phyloP scores from a whole-genome alignment of 2,113 vertebrate genomes.

The Bos javanicus region DNA sequence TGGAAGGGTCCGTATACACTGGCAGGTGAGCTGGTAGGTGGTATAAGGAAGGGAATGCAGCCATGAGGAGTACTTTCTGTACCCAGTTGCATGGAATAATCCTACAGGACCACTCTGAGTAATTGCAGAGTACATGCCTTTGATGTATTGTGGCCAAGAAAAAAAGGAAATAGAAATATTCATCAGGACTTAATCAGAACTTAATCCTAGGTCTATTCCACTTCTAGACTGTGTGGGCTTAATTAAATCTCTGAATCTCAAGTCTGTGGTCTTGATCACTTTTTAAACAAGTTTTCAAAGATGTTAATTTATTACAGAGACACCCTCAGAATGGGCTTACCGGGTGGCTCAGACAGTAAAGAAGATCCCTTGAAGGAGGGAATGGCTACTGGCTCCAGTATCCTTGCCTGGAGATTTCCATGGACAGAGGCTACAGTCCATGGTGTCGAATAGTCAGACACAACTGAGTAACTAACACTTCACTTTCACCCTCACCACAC shows the following conservation, averaged over 20 bases:
- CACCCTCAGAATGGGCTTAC: background rate
- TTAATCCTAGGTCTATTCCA: background rate
- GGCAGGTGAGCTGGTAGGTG: background rate
- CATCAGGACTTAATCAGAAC: background rate
- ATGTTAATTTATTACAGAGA: background rate
- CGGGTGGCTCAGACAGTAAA: background rate
- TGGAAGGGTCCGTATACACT: rapidly evolving
- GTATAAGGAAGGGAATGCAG: background rate
- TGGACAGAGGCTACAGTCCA: background rate
- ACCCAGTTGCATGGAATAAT: background rate
- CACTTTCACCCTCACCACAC: background rate
- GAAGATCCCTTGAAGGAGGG: background rate
- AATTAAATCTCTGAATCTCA: background rate
- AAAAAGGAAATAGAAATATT: background rate
- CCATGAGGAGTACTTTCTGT: background rate
- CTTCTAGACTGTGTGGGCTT: background rate
- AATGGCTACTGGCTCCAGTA: background rate
- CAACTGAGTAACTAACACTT: background rate
- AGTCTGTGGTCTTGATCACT: background rate
- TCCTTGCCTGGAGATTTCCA: background rate
- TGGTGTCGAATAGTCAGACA: background rate
- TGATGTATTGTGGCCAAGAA: background rate
- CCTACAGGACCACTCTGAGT: background rate
- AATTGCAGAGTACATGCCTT: background rate
- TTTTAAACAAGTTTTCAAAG: background rate